Evolutionary conservation across 2,113 vertebrate genomes (phyloP).

Genomic region (Cyanoramphus novaezelandiae): DNA sequence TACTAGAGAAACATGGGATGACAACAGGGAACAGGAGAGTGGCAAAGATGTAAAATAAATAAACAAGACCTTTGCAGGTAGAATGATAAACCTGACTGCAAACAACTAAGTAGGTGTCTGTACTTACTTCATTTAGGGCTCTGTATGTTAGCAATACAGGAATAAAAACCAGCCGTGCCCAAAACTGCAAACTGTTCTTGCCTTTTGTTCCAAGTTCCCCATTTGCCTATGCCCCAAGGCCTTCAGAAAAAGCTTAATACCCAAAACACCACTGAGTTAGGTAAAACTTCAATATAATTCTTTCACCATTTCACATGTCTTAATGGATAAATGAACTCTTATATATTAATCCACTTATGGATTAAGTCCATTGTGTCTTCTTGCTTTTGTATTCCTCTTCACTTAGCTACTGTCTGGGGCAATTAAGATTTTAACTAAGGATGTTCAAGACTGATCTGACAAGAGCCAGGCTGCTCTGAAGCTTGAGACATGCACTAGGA

Average conservation of each 20-base stretch:
- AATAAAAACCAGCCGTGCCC: background rate
- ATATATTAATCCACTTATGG: background rate
- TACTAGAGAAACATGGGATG: background rate
- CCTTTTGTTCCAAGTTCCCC: background rate
- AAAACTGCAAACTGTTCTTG: background rate
- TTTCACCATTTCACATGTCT: background rate
- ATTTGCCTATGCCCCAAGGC: background rate
- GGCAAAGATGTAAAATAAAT: background rate
- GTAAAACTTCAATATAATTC: background rate
- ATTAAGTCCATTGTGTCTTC: background rate
- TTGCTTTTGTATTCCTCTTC: background rate
- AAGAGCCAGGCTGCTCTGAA: background rate
- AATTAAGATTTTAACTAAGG: background rate
- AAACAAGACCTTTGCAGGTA: background rate
- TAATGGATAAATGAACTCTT: background rate
- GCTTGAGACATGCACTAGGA: background rate
- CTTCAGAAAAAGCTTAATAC: background rate
- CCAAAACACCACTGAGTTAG: background rate
- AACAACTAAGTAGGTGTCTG: background rate
- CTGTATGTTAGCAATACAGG: rapidly evolving
- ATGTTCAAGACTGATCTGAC: background rate
- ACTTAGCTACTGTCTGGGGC: background rate
- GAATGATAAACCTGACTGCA: background rate
- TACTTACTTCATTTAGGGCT: background rate
- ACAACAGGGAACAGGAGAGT: background rate